Conservation (phyloP, 2,797 vertebrate genomes). For the Adelosebastes latens region DNA sequence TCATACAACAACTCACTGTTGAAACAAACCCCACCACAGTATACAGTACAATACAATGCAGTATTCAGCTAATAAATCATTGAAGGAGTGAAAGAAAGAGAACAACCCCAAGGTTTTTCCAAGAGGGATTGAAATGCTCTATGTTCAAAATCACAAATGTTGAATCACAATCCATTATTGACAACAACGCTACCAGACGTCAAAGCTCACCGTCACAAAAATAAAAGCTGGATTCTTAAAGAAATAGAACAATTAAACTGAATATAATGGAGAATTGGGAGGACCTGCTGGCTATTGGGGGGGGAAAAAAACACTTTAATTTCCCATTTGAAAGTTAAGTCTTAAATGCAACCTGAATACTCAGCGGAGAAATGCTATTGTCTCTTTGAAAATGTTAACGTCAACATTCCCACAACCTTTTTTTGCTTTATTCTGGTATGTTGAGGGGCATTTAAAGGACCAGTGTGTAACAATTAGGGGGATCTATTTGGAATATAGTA, state of each 20-base stretch:
- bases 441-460: background rate
- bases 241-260: background rate
- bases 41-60: too few relatives aligned
- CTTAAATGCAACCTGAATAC: background rate
- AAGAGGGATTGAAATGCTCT: background rate
- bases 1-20: background rate
- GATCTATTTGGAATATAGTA: too few relatives aligned
- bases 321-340: background rate
- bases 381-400: background rate
- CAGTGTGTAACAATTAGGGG: too few relatives aligned
- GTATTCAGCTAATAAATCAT: background rate
- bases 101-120: slow-evolving; percentile 4
- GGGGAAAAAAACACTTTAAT: background rate
- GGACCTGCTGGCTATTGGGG: background rate
- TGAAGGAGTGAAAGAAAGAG: slow-evolving; percentile 2
- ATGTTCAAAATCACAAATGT: slow-evolving; percentile 3
- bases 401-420: background rate
- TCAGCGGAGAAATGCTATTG: background rate
- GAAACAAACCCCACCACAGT: background rate
- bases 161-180: slow-evolving; percentile 15
- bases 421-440: background rate
- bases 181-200: background rate
- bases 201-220: background rate
- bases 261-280: background rate
- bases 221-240: slow-evolving; percentile 1